Evolutionary conservation across 1,140 invertebrate genomes (phyloP), one percentile per base, ranked within the genome.

Genomic region (Sycobia sp.): DNA sequence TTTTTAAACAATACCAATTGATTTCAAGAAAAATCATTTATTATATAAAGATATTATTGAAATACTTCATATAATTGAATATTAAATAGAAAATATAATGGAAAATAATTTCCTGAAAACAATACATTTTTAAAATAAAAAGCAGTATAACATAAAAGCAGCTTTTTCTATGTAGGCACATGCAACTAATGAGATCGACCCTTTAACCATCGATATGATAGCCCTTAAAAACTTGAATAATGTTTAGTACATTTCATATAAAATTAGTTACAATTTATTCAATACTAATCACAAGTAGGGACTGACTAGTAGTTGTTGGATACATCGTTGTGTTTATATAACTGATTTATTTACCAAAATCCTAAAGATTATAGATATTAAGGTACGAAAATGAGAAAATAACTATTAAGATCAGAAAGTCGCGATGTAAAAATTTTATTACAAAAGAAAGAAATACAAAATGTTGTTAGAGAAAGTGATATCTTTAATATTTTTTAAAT

Each of bases 231-330:
- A 55, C 51, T 36, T 54, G 2, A n/a, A n/a, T 67, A 50, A 51
- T 13, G 32, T 44, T 38, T 47, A 53, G 29, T 41, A 43, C 4
- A 58, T 32, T 32, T 43, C 53, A 46, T 25, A 49, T 44, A 49
- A 39, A 53, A 66, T 62, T 46, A 47, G 25, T 59, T 50, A 50
- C 36, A 20, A 39, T 59, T 11, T 50, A 20, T 41, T 41, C 25
- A 11, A 3, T 41, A 50, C 18, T 39, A 41, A 59, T 8, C 20
- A 65, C 67, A 72, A 75, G 67, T 69, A 73, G 78, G 79, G 78
- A 80, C 79, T 81, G 79, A 80, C 78, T 79, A 80, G 79, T 79
- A 79, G 76, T 80, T 76, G 79, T 76, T 81, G 79, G 76, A 80
- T 76, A 71, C 72, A 70, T 64, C 53, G 65, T 71, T 58, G 57